These are phyloP conservation scores for Chymomyza procnemis DNA, from an alignment of 2,888 invertebrate species.

Conservation along the genomic window DNA sequence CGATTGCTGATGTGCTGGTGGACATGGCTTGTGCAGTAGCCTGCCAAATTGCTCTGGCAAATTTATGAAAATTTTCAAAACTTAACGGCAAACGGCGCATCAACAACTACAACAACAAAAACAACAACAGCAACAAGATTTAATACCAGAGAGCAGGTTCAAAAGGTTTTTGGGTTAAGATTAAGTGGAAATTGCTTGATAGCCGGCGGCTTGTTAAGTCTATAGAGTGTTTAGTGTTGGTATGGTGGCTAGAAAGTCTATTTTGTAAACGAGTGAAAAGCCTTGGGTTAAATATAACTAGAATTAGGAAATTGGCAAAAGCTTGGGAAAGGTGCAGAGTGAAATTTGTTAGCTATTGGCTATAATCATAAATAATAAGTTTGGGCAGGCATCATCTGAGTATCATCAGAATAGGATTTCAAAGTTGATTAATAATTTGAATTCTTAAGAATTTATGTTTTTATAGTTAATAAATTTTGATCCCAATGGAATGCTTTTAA, in stretches of 20 bases:
- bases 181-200: constrained; percentile 30
- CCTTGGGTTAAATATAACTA: not conserved
- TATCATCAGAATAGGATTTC: too few relatives aligned
- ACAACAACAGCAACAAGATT: not conserved
- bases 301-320: not conserved
- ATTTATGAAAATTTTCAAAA: constrained; percentile 53
- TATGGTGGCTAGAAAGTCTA: constrained; percentile 8
- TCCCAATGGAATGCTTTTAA: too few relatives aligned
- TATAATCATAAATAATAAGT: too few relatives aligned
- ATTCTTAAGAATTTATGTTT: too few relatives aligned
- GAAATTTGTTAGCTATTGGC: not conserved
- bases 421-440: too few relatives aligned
- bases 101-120: constrained; percentile 8
- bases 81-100: constrained; percentile 41
- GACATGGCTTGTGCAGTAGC: constrained; percentile 42
- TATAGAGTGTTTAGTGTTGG: constrained; percentile 28
- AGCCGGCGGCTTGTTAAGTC: constrained; percentile 28
- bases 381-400: too few relatives aligned
- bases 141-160: constrained; percentile 33
- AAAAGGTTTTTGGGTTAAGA: constrained; percentile 61
- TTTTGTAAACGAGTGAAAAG: not conserved
- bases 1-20: constrained; percentile 15
- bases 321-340: not conserved
- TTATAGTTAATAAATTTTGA: too few relatives aligned
- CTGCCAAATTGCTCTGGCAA: constrained; percentile 48